Base-by-base conservation (phyloP, 1,140 invertebrate species). In the Saccostrea glomerata region DNA sequence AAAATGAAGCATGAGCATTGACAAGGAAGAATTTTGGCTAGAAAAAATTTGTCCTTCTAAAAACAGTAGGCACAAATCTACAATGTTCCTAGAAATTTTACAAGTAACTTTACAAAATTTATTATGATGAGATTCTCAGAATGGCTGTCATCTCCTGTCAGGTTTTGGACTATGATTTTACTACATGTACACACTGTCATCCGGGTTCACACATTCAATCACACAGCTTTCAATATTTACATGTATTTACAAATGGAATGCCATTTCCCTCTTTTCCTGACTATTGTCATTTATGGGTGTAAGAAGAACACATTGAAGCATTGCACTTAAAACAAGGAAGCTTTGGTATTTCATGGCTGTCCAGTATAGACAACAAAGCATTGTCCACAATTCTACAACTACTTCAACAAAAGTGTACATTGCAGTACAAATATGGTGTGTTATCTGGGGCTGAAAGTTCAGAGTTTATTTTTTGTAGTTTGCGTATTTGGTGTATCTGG, bases 221-320 rank as follows among this genome's bases (percentile, higher is more conserved):
- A 63, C 20, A 20, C n/a, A 63, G n/a, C 5, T 63, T 63, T 63
- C 58, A 20, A 6, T 63, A 63, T 20, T 63, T 20, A 17, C 20
- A 60, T 60, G 4, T 60, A 63, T 20, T 63, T 63, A n/a, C 58
- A 63, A 17, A 63, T 20, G 6, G n/a, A 63, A 63, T 63, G 58
- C 58, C 58, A 63, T 17, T 20, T 20, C 58, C 58, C 15, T 20
- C 15, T 63, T 63, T 63, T 63, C n/a, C 58, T 63, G 58, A 20
- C n/a, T 17, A 63, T 36, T 17, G 58, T 63, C 6, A n/a, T 63
- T 63, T 47, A 63, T 5, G n/a, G 58, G 58, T 20, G 30, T 30
- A 77, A 77, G 25, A 30, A 36, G 70, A 77, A 77, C 70, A 77
- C 70, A 77, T 77, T 13, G 13, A 36, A 77, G 70, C 70, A 77